Evolutionary conservation across 2,888 invertebrate genomes (phyloP).

Genomic region (Eristalis intricaria): DNA sequence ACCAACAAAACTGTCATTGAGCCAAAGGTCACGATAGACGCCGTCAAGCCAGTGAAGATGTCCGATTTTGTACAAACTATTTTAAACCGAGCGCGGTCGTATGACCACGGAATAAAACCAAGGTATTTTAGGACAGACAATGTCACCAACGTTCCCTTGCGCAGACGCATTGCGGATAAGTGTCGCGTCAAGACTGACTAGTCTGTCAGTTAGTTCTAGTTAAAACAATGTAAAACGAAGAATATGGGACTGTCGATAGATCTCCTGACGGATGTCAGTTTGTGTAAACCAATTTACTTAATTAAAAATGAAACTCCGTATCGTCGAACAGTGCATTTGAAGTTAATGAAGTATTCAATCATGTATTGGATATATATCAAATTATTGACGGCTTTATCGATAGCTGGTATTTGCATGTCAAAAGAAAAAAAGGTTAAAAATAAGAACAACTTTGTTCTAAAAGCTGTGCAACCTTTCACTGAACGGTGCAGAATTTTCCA

Average conservation of each 20-base stretch:
- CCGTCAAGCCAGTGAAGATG: background rate
- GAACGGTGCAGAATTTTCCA: too few species aligned
- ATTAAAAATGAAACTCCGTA: too few species aligned
- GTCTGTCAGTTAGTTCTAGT: background rate
- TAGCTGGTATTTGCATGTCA: too few species aligned
- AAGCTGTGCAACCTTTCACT: too few species aligned
- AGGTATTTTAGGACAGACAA: slow-evolving; percentile 6
- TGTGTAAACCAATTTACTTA: too few species aligned
- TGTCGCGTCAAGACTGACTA: background rate
- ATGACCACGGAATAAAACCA: slow-evolving; percentile 15
- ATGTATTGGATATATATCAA: background rate
- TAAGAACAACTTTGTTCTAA: too few species aligned
- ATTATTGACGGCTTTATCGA: background rate
- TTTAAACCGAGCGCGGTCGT: background rate
- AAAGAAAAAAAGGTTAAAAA: too few species aligned
- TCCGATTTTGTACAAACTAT: slow-evolving; percentile 10
- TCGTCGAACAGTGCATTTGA: too few species aligned
- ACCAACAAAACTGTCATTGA: background rate
- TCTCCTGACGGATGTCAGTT: too few species aligned
- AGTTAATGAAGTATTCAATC: too few species aligned
- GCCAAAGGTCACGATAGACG: background rate
- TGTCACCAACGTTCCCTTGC: background rate
- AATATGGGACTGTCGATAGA: too few species aligned
- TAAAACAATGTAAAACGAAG: too few species aligned
- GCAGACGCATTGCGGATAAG: background rate